Evolutionary conservation across 2,113 vertebrate genomes (phyloP).

Genomic region (Candoia aspera): DNA sequence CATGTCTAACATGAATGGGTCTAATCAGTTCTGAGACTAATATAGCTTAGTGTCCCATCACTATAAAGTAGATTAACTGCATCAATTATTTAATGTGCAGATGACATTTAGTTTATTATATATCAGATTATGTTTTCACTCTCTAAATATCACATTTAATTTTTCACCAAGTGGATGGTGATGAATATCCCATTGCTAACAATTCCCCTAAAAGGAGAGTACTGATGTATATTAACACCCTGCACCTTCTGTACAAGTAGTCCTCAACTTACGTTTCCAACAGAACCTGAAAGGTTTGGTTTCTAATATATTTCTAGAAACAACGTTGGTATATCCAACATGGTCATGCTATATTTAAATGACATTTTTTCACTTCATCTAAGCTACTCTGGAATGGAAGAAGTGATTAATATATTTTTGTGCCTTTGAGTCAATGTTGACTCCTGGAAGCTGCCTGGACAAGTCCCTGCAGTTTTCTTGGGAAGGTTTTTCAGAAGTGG

Average conservation of each 20-base stretch:
- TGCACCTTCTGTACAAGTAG: not conserved
- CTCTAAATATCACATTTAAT: not conserved
- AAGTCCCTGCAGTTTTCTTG: not conserved
- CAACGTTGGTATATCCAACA: no score
- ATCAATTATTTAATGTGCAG: not conserved
- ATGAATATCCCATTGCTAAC: not conserved
- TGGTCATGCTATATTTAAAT: no score
- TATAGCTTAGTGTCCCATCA: not conserved
- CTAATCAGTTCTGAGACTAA: not conserved
- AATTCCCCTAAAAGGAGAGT: not conserved
- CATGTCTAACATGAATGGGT: not conserved
- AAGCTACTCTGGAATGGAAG: constrained; percentile 15
- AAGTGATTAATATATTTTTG: constrained; percentile 16
- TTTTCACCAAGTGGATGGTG: not conserved
- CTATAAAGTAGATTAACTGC: not conserved
- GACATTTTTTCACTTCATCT: constrained; percentile 36
- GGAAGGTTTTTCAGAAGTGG: not conserved
- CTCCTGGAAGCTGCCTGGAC: not conserved
- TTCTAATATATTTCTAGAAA: constrained; percentile 23
- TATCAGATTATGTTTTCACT: not conserved
- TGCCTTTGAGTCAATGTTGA: not conserved
- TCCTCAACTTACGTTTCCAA: constrained; percentile 15
- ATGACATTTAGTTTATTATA: not conserved
- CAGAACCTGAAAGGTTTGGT: constrained; percentile 42
- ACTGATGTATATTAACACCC: not conserved